Conservation (phyloP, 1,140 invertebrate genomes). For the Drosophila yakuba region DNA sequence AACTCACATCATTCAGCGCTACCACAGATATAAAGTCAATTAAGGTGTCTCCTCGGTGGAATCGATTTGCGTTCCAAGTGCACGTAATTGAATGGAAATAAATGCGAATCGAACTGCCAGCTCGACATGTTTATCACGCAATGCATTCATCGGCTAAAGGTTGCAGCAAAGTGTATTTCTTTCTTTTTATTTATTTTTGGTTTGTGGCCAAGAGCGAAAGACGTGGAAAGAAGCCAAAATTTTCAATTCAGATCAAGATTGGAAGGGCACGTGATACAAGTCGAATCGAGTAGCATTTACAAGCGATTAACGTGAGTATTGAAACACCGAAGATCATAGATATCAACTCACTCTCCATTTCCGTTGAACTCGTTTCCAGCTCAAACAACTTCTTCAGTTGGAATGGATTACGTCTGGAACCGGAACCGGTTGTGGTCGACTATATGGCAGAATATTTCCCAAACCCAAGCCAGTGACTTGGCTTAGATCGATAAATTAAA, state of each 20-base stretch:
- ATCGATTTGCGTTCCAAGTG: constrained; percentile 20
- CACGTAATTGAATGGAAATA: constrained; percentile 44
- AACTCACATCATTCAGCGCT: not conserved
- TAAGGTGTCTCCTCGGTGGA: constrained; percentile 1
- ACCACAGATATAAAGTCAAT: constrained; percentile 3
- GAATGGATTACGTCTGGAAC: constrained; percentile 54
- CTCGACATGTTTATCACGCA: constrained; percentile 45
- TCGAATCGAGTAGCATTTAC: constrained; percentile 42
- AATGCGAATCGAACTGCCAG: constrained; percentile 41
- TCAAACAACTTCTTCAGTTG: constrained; percentile 34
- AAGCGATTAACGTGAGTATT: constrained; percentile 40
- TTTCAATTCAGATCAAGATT: constrained; percentile 33
- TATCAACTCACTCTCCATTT: constrained; percentile 63
- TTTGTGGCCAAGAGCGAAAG: constrained; percentile 37
- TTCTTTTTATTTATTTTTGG: constrained; percentile 3
- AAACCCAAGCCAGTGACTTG: constrained; percentile 19
- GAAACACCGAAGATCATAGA: constrained; percentile 6
- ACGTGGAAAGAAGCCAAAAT: constrained; percentile 25
- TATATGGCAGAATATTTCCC: constrained; percentile 31
- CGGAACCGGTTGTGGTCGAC: constrained; percentile 46
- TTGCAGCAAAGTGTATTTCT: constrained; percentile 1
- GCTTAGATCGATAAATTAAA: constrained; percentile 48
- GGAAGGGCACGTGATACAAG: constrained; percentile 38
- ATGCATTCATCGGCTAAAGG: constrained; percentile 31
- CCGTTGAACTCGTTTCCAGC: constrained; percentile 45